phyloP scores from a whole-genome alignment of 2,888 invertebrate species.

The Drosophila pegasa region DNA sequence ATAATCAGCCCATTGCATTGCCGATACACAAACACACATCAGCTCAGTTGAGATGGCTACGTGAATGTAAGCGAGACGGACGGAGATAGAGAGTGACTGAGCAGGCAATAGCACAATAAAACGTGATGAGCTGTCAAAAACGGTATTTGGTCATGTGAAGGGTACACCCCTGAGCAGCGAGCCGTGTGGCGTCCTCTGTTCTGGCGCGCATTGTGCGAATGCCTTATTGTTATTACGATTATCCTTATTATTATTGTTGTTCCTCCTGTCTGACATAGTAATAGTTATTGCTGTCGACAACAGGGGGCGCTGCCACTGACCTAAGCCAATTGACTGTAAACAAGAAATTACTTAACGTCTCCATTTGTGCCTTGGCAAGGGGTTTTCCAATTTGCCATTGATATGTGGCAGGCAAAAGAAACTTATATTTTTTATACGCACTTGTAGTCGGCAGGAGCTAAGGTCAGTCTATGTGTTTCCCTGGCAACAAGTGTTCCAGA shows the following conservation, averaged over 20 bases:
- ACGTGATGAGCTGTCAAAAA: slow-evolving; percentile 65
- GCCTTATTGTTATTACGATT: slow-evolving; percentile 18
- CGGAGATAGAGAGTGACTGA: not conserved
- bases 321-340: slow-evolving; percentile 17
- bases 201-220: slow-evolving; percentile 15
- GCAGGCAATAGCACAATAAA: slow-evolving; percentile 28
- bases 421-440: not conserved
- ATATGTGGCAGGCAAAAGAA: not conserved
- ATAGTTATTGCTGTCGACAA: slow-evolving; percentile 15
- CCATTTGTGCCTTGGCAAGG: not conserved
- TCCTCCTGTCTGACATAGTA: not conserved
- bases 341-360: not conserved
- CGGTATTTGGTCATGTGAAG: slow-evolving; percentile 40
- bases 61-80: not conserved
- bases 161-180: slow-evolving; percentile 28
- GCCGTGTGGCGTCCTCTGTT: slow-evolving; percentile 27
- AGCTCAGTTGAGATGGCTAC: not conserved
- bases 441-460: not conserved
- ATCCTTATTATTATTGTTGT: slow-evolving; percentile 1
- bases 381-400: not conserved
- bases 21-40: slow-evolving; percentile 28
- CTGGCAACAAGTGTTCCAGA: not conserved
- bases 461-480: not conserved
- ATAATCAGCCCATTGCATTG: slow-evolving; percentile 51
- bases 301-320: slow-evolving; percentile 4